A percentile compares a stretch with the other conserved stretches of the same genome.
Evolutionary conservation across 2,888 invertebrate species (phyloP).

Genomic region (Ochlodes sylvanus): DNA sequence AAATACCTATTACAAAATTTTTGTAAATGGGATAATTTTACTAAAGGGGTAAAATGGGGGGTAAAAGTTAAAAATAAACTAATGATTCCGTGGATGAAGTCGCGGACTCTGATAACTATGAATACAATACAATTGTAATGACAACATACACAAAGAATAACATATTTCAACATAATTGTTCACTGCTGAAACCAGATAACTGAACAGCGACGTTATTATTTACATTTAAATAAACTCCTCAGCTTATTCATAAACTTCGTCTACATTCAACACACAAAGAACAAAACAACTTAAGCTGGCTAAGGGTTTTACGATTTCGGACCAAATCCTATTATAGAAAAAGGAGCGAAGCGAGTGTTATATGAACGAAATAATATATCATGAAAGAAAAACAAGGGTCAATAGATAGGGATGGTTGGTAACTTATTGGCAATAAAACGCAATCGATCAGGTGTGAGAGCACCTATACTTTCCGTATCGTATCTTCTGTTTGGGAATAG

Average conservation of each 20-base stretch:
- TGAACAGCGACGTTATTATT: background rate
- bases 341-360: constrained; percentile 18
- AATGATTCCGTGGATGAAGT: too few relatives aligned
- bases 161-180: too few relatives aligned
- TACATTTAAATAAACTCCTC: background rate
- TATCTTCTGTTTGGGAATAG: constrained; percentile 14
- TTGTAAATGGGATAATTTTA: too few relatives aligned
- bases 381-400: constrained; percentile 37
- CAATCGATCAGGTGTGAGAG: constrained; percentile 30
- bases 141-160: too few relatives aligned
- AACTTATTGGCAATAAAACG: constrained; percentile 32
- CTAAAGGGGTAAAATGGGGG: too few relatives aligned
- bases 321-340: constrained; percentile 30
- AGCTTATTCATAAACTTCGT: constrained; percentile 2
- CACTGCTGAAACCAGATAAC: background rate
- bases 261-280: constrained; percentile 9
- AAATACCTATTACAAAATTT: too few relatives aligned
- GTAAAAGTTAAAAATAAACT: too few relatives aligned
- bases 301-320: constrained; percentile 25
- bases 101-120: too few relatives aligned
- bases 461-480: constrained; percentile 4
- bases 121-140: too few relatives aligned
- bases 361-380: constrained; percentile 35
- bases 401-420: constrained; percentile 29
- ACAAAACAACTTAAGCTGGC: constrained; percentile 16